Conservation (phyloP, 2,888 invertebrate genomes). For the Cactoblastis cactorum region DNA sequence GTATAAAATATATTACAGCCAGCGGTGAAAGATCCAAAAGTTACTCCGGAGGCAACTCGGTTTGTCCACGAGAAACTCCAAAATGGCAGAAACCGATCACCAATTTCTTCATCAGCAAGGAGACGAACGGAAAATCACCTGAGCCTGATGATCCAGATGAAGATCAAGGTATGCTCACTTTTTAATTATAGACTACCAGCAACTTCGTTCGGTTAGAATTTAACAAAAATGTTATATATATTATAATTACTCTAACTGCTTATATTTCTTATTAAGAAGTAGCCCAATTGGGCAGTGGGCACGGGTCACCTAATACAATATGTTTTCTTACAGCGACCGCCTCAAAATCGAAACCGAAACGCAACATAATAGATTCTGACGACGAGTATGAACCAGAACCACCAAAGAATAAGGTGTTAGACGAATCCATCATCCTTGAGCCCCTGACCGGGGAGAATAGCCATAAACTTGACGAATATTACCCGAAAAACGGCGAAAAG, state of each 20-base stretch:
- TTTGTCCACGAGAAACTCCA: slow-evolving; percentile 76
- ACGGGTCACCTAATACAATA: background rate
- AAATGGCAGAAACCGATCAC: slow-evolving; percentile 80
- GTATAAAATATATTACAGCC: no score
- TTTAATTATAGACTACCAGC: no score
- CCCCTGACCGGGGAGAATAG: slow-evolving; percentile 54
- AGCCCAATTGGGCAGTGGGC: no score
- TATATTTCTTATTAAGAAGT: no score
- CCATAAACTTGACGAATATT: slow-evolving; percentile 66
- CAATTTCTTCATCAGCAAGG: slow-evolving; percentile 59
- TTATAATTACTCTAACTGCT: no score
- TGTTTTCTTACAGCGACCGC: slow-evolving; percentile 39
- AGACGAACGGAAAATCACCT: slow-evolving; percentile 20
- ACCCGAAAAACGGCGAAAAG: slow-evolving; percentile 36
- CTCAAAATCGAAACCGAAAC: slow-evolving; percentile 39
- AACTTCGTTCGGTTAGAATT: no score
- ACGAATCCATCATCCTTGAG: slow-evolving; percentile 50
- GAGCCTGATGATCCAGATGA: slow-evolving; percentile 24
- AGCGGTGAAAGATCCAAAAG: slow-evolving; percentile 31
- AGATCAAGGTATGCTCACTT: background rate
- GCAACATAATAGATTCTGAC: slow-evolving; percentile 52
- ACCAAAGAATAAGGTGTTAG: slow-evolving; percentile 48
- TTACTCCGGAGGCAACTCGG: slow-evolving; percentile 66
- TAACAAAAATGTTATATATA: no score
- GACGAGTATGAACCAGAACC: slow-evolving; percentile 38